Base-by-base conservation (phyloP, 2,797 vertebrate genomes). In the Dendrocincla tyrannina region DNA sequence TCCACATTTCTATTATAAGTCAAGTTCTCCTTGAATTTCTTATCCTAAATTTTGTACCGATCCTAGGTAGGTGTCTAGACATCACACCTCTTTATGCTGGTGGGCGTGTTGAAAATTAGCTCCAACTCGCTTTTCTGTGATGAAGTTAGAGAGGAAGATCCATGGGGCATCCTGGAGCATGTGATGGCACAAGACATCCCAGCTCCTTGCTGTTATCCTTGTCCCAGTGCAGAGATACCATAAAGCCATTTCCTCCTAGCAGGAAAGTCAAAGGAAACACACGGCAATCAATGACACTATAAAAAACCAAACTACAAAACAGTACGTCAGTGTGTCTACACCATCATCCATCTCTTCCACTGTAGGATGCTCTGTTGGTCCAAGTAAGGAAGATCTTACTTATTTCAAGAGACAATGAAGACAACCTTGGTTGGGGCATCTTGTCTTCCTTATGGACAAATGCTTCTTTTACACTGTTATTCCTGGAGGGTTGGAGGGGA, bases 1-100 rank as follows among this genome's bases (percentile, higher is more conserved):
- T 93, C 95, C 66, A 81, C 28, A 35, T 84, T 91, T 84, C 69
- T 74, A 41, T 95, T 91, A 79, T 46, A 88, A 95, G 89, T 75
- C 22, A 37, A 88, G 28, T 44, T 91, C 69, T 91, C 81, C 58
- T 82, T 85, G 52, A 91, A 82, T 90, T 93, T 88, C 78, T 78
- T 46, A 76, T 35, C 82, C 62, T 78, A 85, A 92, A 58, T 81
- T 93, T 92, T 88, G 37, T 76, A 46, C 66, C 4, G 4, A 62
- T 62, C 85, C 66, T 35, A 78, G 76, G 53, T 28, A 89, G 85
- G 73, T 20, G 32, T 94, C 78, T 68, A 96, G 93, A 92, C 85
- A 68, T 70, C 46, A 23, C 59, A 78, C 47, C n/a, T 85, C 82
- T 88, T 91, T 74, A 53, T 62, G 73, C 42, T 89, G 87, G 88